These are phyloP conservation scores for Drosophila simulans DNA, from an alignment of 1,140 invertebrate species.

Conservation along the genomic window DNA sequence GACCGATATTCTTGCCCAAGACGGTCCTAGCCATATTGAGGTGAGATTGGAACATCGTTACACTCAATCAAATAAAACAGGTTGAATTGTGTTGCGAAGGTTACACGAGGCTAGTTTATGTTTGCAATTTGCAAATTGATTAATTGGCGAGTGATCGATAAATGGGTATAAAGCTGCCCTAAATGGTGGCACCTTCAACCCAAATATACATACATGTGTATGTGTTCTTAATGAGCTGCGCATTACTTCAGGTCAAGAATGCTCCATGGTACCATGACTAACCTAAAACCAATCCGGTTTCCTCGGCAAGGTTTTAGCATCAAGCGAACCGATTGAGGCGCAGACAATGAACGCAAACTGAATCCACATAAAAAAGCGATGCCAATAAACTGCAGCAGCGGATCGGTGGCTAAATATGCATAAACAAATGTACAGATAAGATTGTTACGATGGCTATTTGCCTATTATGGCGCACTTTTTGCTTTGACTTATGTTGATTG, in stretches of 20 bases:
- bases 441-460: neutral
- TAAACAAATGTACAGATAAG: constrained; percentile 20
- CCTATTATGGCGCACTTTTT: constrained; percentile 11
- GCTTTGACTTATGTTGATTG: constrained; percentile 2
- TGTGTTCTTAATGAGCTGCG: constrained; percentile 51
- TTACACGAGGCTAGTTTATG: constrained; percentile 45
- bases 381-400: constrained; percentile 52
- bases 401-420: constrained; percentile 19
- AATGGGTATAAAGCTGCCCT: constrained; percentile 20
- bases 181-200: constrained; percentile 50
- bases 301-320: constrained; percentile 55
- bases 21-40: constrained; percentile 21
- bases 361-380: constrained; percentile 36
- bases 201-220: constrained; percentile 1
- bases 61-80: constrained; percentile 17
- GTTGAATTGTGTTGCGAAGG: constrained; percentile 55
- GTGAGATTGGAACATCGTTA: constrained; percentile 40
- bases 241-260: constrained; percentile 46
- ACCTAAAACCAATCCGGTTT: constrained; percentile 56
- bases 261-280: constrained; percentile 36
- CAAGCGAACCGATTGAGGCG: constrained; percentile 28
- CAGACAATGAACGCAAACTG: constrained; percentile 33
- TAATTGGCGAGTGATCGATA: constrained; percentile 37
- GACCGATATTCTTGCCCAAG: constrained; percentile 59
- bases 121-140: constrained; percentile 63